Evolutionary conservation across 1,140 invertebrate genomes (phyloP).

Genomic region (Drosophila rhopaloa): DNA sequence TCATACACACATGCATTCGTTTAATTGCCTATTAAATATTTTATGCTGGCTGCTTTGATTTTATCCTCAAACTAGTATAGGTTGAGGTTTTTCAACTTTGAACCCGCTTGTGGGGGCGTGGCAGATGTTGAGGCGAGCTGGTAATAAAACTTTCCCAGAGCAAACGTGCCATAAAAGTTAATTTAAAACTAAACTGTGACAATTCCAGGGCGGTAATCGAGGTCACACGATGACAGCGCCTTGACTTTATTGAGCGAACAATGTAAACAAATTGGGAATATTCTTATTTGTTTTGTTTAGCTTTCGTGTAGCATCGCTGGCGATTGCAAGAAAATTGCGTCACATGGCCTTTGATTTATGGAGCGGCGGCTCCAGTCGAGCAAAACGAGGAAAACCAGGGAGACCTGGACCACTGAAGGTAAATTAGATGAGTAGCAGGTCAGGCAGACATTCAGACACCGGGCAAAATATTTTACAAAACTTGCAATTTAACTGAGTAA

Average conservation of each 20-base stretch:
- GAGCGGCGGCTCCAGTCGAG: slow-evolving; percentile 29
- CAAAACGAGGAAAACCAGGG: slow-evolving; percentile 3
- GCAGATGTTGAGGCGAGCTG: not conserved
- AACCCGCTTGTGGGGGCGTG: slow-evolving; percentile 19
- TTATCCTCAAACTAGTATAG: slow-evolving; percentile 8
- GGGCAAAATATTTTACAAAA: not conserved
- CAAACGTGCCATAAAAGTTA: slow-evolving; percentile 28
- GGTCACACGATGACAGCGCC: slow-evolving; percentile 40
- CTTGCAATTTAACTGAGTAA: too few species aligned
- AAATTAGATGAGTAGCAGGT: slow-evolving; percentile 17
- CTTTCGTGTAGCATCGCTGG: slow-evolving; percentile 40
- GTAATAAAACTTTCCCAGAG: slow-evolving; percentile 27
- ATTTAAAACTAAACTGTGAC: slow-evolving; percentile 49
- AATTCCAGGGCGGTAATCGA: slow-evolving; percentile 35
- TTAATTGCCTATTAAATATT: slow-evolving; percentile 72
- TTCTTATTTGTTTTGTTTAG: slow-evolving; percentile 26
- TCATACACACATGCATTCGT: slow-evolving; percentile 9
- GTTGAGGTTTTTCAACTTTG: slow-evolving; percentile 50
- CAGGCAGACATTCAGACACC: slow-evolving; percentile 11
- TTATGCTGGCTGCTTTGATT: slow-evolving; percentile 43
- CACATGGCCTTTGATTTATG: slow-evolving; percentile 62
- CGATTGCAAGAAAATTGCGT: slow-evolving; percentile 49
- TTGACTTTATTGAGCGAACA: slow-evolving; percentile 63
- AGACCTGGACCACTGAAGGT: slow-evolving; percentile 23
- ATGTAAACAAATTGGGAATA: slow-evolving; percentile 48